Evolutionary conservation across 2,797 vertebrate genomes (phyloP), one percentile per base, ranked within the genome.

Genomic region (Pipistrellus pipistrellus): DNA sequence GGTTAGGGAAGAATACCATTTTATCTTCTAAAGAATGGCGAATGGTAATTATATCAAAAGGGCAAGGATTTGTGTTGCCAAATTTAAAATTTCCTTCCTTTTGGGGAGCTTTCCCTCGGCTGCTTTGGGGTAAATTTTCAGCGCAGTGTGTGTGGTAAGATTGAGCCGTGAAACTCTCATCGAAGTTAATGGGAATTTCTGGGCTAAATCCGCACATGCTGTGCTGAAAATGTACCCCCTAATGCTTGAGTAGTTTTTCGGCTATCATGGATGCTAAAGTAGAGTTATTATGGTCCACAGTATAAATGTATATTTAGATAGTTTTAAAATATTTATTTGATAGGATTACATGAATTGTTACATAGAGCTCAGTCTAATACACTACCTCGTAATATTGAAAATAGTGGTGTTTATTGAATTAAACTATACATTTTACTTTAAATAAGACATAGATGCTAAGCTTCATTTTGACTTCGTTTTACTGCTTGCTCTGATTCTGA

Each of bases 141-240:
- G 25, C 7, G 4, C 77, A 59, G 53, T 91, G 13, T 88, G 13
- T 88, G 84, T 95, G 53, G 73, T 94, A 66, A 73, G 84, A 84
- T 86, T 85, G 89, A 94, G 55, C 51, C 17, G 18, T 91, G 59
- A 27, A 88, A 66, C 27, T 94, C 84, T 72, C 78, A 68, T 46
- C 94, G 90, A 87, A 1, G 0, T 93, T 97, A 97, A 84, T 93
- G 83, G 90, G 90, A 96, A 84, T 95, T 73, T 95, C 90, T 94
- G 80, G 51, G 72, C 62, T 93, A 86, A 93, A 88, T 93, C 82
- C 25, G 2, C 15, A 93, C 96, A 83, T 71, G 84, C 96, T 96
- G 95, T 93, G 96, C 69, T 91, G 71, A 95, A 97, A 96, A 96
- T 94, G 53, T 85, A 91, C 92, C 95, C 86, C 95, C 90, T 93